Evolutionary conservation across 2,888 invertebrate genomes (phyloP), one percentile per base, ranked within the genome.

Genomic region (Calameuta pallipes): DNA sequence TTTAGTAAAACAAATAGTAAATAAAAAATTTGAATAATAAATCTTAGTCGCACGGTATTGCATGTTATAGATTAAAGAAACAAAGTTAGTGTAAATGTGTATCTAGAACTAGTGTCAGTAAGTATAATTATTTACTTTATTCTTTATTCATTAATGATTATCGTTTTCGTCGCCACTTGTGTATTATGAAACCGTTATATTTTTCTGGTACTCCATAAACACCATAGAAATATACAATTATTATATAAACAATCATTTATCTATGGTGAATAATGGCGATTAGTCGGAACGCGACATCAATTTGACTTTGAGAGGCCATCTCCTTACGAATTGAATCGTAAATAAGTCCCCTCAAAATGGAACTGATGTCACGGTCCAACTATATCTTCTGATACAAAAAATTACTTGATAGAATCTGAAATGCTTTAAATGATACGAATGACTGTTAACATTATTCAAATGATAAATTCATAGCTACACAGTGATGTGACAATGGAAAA

Each of bases 111-210:
- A 73, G 33, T 23, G 75, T 73, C 30, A 78, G 41, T 76, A 76
- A 76, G 75, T 74, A 75, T 56, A 71, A 75, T 15, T 30, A 70
- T 33, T 23, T 75, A 41, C 9, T 75, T 41, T 78, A 41, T 71
- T 36, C 79, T 83, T 80, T 23, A 74, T 31, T 74, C 75, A 33
- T 79, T 74, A 56, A 73, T 73, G 75, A 56, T 75, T 79, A 77
- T 78, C 75, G 23, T 56, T 56, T 23, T 15, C 6, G 56, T 23
- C 56, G 9, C 23, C 56, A 56, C 23, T 23, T 56, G 9, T 56
- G 56, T 56, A 56, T 9, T 23, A 23, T 56, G 56, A 56, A 56
- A 56, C 23, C 2, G 15, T 23, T 56, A 56, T 56, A 56, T 56
- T 23, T 56, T 56, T 15, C 23, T 56, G 23, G 9, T 56, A 56